Conservation (phyloP, 1,140 invertebrate genomes). For the Leptinotarsa texana region DNA sequence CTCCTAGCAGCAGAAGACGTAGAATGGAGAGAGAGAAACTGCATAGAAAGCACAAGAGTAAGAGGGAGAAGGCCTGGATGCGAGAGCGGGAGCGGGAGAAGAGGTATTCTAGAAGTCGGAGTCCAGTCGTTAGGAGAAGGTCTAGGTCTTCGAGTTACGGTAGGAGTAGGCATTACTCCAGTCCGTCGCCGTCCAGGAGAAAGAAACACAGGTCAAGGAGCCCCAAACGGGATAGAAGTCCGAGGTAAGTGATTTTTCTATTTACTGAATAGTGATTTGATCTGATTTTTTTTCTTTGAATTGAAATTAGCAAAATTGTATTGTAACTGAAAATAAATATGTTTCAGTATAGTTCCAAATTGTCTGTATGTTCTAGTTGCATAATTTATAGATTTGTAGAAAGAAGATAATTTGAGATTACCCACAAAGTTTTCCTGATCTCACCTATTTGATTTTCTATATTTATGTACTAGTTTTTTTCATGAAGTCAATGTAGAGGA, state of each 20-base stretch:
- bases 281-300: not conserved
- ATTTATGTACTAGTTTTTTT: too few species aligned
- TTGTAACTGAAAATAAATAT: too few species aligned
- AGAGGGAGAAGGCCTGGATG: slow-evolving; percentile 50
- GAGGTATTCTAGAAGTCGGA: slow-evolving; percentile 39
- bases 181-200: slow-evolving; percentile 44
- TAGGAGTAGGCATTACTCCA: slow-evolving; percentile 47
- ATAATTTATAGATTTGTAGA: too few species aligned
- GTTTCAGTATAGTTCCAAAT: too few species aligned
- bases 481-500: too few species aligned
- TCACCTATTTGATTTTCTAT: too few species aligned
- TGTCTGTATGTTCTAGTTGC: too few species aligned
- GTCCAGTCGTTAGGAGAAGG: slow-evolving; percentile 40
- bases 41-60: slow-evolving; percentile 57
- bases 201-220: slow-evolving; percentile 49
- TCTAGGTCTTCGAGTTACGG: slow-evolving; percentile 56
- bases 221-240: slow-evolving; percentile 51
- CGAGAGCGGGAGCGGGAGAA: slow-evolving; percentile 39
- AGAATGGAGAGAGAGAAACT: slow-evolving; percentile 54
- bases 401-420: too few species aligned
- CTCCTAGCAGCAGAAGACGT: slow-evolving; percentile 52
- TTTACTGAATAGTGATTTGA: not conserved
- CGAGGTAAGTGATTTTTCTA: slow-evolving; percentile 37
- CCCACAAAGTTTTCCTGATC: too few species aligned
- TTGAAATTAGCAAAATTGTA: too few species aligned